Percentiles rank a stretch among this genome's conserved stretches.
These are phyloP conservation scores for Bufo bufo DNA, from an alignment of 2,113 vertebrate species.

Conservation along the genomic window DNA sequence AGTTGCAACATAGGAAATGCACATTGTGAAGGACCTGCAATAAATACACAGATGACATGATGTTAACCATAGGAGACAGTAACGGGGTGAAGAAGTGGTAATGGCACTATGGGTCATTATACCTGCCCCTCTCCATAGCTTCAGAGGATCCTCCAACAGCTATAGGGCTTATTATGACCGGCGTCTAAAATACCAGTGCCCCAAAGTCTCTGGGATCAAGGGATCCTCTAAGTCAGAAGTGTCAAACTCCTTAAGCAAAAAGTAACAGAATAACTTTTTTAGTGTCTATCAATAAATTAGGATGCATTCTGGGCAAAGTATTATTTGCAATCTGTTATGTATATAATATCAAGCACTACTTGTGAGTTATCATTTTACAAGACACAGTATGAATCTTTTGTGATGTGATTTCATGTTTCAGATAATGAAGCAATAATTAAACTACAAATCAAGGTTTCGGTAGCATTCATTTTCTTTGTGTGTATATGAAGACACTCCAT, in stretches of 20 bases:
- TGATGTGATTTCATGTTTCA: background rate
- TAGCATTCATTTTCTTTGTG: conserved; percentile 2
- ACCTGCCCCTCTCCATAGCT: too few relatives aligned
- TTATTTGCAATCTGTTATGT: background rate
- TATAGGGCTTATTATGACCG: too few relatives aligned
- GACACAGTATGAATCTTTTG: conserved; percentile 10
- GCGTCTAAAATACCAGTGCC: too few relatives aligned
- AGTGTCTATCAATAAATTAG: background rate
- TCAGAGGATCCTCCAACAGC: too few relatives aligned
- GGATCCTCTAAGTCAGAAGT: background rate
- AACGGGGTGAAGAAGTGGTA: too few relatives aligned
- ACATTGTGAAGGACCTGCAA: too few relatives aligned
- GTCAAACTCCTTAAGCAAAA: background rate
- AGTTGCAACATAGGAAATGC: too few relatives aligned
- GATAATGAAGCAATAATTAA: conserved; percentile 29
- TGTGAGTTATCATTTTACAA: background rate
- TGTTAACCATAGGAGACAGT: too few relatives aligned
- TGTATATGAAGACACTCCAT: background rate
- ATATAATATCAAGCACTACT: background rate
- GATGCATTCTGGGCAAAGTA: background rate
- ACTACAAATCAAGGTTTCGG: conserved; percentile 22
- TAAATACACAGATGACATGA: too few relatives aligned
- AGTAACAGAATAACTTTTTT: background rate
- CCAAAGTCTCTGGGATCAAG: too few relatives aligned
- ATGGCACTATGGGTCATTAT: too few relatives aligned